Base-by-base conservation (phyloP, 2,888 invertebrate species). In the Salpingus planirostris region DNA sequence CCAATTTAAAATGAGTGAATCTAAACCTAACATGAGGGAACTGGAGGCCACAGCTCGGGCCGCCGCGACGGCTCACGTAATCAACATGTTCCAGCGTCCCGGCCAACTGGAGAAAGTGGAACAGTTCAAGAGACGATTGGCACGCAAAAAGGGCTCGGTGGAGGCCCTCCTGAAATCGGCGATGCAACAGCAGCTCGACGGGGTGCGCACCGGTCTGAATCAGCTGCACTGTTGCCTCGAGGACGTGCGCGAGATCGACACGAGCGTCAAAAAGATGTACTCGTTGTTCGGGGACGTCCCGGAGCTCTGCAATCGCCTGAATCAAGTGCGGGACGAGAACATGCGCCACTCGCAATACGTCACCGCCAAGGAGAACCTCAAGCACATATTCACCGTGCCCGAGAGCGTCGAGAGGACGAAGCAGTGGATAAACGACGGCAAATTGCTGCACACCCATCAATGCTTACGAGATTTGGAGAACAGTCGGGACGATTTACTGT, bases 111-210 rank as follows among this genome's bases (percentile, higher is more conserved):
- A 97, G 60, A 96, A 79, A 73, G 79, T 84, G 3, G 85, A 84
- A 52, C 83, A 84, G 55, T 83, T 81, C 50, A 83, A 81, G 59
- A 74, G 79, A 43, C 67, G 82, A 49, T 78, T 83, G 38, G 72
- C 76, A 6, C 71, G 84, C 36, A 84, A 86, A 49, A 85, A 91
- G 68, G 84, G 86, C 1, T 90, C 92, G 2, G 89, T 92, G 5
- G 93, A 95, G 62, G 90, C 91, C 1, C 85, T 91, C 73, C 61
- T 98, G 12, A 96, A 97, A 66, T 93, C 96, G n/a, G 95, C 95
- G 1, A 91, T 98, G 71, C 96, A 98, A 63, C 91, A 93, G 42
- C 96, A 98, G 65, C 67, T 98, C 31, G 97, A 98, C 65, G 96
- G 95, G 1, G 96, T 98, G 0, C 78, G 88, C 48, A 86, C 89